These are phyloP conservation scores for Euproctis similis DNA, from an alignment of 2,888 invertebrate genomes.

Conservation along the genomic window DNA sequence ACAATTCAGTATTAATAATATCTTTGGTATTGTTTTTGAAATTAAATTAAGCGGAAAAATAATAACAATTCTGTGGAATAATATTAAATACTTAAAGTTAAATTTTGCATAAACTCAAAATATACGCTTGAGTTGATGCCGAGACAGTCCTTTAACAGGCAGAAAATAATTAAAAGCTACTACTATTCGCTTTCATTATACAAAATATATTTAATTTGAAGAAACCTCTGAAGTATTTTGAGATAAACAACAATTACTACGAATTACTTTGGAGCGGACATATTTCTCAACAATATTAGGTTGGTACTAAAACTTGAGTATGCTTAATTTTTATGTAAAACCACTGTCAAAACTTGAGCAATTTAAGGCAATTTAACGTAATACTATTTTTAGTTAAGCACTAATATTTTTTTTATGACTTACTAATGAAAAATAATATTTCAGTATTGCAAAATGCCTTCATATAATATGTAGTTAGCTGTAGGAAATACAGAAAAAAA, in stretches of 20 bases:
- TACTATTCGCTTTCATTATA: slow-evolving; percentile 55
- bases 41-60: background rate
- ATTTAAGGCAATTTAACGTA: too few relatives aligned
- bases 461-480: too few relatives aligned
- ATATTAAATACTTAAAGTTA: slow-evolving; percentile 36
- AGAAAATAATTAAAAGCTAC: slow-evolving; percentile 66
- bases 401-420: too few relatives aligned
- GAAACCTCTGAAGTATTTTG: slow-evolving; percentile 54
- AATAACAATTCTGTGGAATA: slow-evolving; percentile 12
- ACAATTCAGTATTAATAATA: slow-evolving; percentile 3
- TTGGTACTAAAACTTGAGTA: too few relatives aligned
- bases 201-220: slow-evolving; percentile 66
- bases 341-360: too few relatives aligned
- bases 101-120: slow-evolving; percentile 45
- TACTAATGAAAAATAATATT: too few relatives aligned
- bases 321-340: too few relatives aligned
- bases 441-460: too few relatives aligned
- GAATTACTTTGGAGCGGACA: too few relatives aligned
- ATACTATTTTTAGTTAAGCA: too few relatives aligned
- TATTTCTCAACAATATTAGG: too few relatives aligned
- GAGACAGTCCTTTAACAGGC: slow-evolving; percentile 38
- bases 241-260: slow-evolving; percentile 63
- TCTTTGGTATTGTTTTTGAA: background rate
- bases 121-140: slow-evolving; percentile 41
- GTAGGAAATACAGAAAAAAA: too few relatives aligned